Evolutionary conservation across 2,797 vertebrate genomes (phyloP), one percentile per base, ranked within the genome.

Genomic region (Sebastes miniatus): DNA sequence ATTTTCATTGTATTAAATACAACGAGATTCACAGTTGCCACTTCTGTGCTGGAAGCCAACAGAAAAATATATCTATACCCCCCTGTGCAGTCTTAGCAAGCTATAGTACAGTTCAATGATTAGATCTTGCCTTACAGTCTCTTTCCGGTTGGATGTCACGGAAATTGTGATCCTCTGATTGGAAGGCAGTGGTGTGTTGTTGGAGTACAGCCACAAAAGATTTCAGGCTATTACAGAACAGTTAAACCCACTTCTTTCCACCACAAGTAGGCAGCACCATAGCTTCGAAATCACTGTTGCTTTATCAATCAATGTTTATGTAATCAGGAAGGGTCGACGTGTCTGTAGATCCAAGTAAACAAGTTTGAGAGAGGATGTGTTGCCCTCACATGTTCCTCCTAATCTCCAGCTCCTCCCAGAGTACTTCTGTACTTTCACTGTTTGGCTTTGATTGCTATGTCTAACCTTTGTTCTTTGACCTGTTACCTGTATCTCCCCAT

Each of bases 91-190:
- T 39, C 12, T 39, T 39, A 13, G 36, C 36, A 13, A 39, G 36
- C 36, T 39, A 39, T 6, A 14, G 1, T 14, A 39, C 36, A 39
- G 36, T 39, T 39, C 2, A 39, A 39, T 14, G 12, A 39, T 39
- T 39, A 39, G 12, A 39, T 39, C 36, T 0, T 39, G 36, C 36
- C 12, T 39, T 39, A 39, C 36, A 39, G 36, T 39, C 36, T 39
- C 20, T 69, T 88, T 89, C 88, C 87, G 75, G 86, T 32, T 14
- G 25, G 47, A 87, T 89, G 92, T 94, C 92, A 92, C 78, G 76
- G 79, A 91, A 86, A 88, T 22, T 56, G 73, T 81, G 83, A 85
- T 27, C 29, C 10, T 83, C 65, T 76, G 84, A 90, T 91, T 89
- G 84, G 87, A 78, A 10, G 83, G 63, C 67, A 71, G 43, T 22